A percentile compares a stretch with the other conserved stretches of the same genome.
Conservation (phyloP, 1,140 invertebrate species). For the Bradynema listronoti region DNA sequence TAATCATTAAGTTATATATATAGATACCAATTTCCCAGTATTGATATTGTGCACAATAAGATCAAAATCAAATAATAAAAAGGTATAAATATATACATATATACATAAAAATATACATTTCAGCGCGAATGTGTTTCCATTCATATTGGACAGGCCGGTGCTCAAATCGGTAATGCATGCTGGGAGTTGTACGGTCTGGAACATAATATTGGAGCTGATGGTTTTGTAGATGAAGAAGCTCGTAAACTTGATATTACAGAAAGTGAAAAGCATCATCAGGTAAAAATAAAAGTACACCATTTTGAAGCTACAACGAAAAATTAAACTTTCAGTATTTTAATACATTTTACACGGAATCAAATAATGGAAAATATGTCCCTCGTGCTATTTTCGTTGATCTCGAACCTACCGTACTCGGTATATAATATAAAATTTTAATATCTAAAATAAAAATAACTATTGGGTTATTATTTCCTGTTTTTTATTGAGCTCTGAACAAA, state of each 20-base stretch:
- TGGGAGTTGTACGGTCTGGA: slow-evolving; percentile 75
- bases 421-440: no score
- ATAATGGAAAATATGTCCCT: slow-evolving; percentile 30
- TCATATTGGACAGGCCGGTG: slow-evolving; percentile 79
- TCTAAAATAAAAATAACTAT: no score
- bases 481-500: no score
- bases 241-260: slow-evolving; percentile 65
- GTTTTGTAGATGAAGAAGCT: slow-evolving; percentile 31
- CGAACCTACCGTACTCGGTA: slow-evolving; percentile 76
- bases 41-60: no score
- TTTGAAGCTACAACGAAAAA: no score
- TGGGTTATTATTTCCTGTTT: no score
- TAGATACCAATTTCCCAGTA: no score
- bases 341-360: slow-evolving; percentile 64
- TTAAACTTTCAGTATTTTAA: slow-evolving; percentile 59
- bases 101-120: background rate
- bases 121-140: slow-evolving; percentile 72
- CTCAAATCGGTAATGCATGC: slow-evolving; percentile 76
- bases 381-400: slow-evolving; percentile 57
- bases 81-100: background rate
- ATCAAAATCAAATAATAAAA: no score
- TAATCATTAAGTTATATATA: no score
- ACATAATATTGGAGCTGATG: slow-evolving; percentile 64
- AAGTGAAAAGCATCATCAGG: slow-evolving; percentile 15
- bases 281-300: background rate